These are phyloP conservation scores for Micrasema minimum DNA, from an alignment of 1,140 invertebrate species.

Conservation along the genomic window DNA sequence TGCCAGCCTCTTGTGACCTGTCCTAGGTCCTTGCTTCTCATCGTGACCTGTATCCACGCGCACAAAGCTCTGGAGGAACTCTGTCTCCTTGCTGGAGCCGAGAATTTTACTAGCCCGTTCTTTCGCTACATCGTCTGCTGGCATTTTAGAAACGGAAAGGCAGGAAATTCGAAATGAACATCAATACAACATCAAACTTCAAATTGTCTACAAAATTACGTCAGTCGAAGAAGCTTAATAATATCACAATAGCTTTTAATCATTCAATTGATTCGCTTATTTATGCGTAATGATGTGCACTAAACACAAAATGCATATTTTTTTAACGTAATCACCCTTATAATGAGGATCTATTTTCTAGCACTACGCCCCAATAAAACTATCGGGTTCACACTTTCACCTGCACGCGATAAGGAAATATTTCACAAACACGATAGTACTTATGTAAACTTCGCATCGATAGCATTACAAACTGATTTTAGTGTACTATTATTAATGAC, in stretches of 20 bases:
- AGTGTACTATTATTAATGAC: not conserved
- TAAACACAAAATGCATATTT: too few relatives aligned
- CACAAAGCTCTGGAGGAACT: slow-evolving; percentile 80
- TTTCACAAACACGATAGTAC: not conserved
- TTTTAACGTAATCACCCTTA: too few relatives aligned
- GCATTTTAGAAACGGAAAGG: slow-evolving; percentile 26
- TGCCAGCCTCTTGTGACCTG: slow-evolving; percentile 53
- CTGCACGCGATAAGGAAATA: slow-evolving; percentile 10
- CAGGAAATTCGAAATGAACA: too few relatives aligned
- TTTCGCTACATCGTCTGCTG: slow-evolving; percentile 58
- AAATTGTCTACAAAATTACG: too few relatives aligned
- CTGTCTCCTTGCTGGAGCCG: slow-evolving; percentile 74
- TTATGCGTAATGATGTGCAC: too few relatives aligned
- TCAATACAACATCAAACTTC: too few relatives aligned
- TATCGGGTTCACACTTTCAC: not conserved
- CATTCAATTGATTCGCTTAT: too few relatives aligned
- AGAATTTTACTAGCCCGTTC: slow-evolving; percentile 66
- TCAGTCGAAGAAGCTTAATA: too few relatives aligned
- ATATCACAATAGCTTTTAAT: too few relatives aligned
- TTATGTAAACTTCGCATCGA: not conserved
- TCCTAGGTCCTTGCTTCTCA: slow-evolving; percentile 42
- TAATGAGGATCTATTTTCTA: too few relatives aligned
- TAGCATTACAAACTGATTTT: not conserved
- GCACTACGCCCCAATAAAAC: slow-evolving; percentile 17
- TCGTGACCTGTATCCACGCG: slow-evolving; percentile 69